These are phyloP conservation scores for Apis mellifera DNA, from an alignment of 1,140 invertebrate genomes.

Conservation along the genomic window Amel_HAv3.1 CM009943.2:4597001-4597500, in stretches of 20 bases:
- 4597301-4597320: constrained; percentile 45
- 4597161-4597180: constrained; percentile 57
- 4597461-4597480: constrained; percentile 63
- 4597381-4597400: constrained; percentile 69
- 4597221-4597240: constrained; percentile 22
- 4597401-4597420: constrained; percentile 77
- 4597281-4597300: background rate
- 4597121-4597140: constrained; percentile 59
- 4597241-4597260: background rate
- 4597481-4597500: constrained; percentile 54
- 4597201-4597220: constrained; percentile 44
- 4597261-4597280: background rate
- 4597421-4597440: constrained; percentile 78
- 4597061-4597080: constrained; percentile 3
- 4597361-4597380: constrained; percentile 55
- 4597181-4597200: constrained; percentile 63
- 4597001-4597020: constrained; percentile 68
- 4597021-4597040: constrained; percentile 67
- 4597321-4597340: constrained; percentile 68
- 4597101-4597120: constrained; percentile 58
- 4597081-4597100: constrained; percentile 55
- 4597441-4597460: constrained; percentile 67
- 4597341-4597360: constrained; percentile 61
- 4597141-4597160: constrained; percentile 53
- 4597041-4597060: constrained; percentile 49